These are phyloP conservation scores for Omphaloscelis lunosa DNA, from an alignment of 2,888 invertebrate species.

Conservation along the genomic window DNA sequence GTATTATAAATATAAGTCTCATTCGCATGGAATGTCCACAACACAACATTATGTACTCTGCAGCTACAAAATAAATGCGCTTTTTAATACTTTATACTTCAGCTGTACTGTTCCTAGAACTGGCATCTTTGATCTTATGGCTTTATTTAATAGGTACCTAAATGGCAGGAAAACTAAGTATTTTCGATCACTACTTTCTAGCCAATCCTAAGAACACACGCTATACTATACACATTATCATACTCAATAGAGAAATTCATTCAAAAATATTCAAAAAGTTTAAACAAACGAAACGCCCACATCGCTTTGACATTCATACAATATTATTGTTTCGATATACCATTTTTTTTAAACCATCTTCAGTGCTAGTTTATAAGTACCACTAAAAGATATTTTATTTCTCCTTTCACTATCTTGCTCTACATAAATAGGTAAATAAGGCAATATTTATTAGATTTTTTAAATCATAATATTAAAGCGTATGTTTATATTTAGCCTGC, in stretches of 20 bases:
- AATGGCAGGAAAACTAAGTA: slow-evolving; percentile 33
- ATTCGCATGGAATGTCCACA: slow-evolving; percentile 64
- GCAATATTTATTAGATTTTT: slow-evolving; percentile 55
- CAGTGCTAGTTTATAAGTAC: neutral
- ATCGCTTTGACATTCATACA: slow-evolving; percentile 40
- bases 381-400: neutral
- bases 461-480: slow-evolving; percentile 51
- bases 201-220: slow-evolving; percentile 7
- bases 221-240: slow-evolving; percentile 25
- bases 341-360: neutral
- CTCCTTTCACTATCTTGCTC: slow-evolving; percentile 9
- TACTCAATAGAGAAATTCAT: slow-evolving; percentile 50
- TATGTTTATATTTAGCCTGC: slow-evolving; percentile 58
- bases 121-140: slow-evolving; percentile 22
- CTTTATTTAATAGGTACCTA: slow-evolving; percentile 8
- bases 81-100: slow-evolving; percentile 14
- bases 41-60: slow-evolving; percentile 34
- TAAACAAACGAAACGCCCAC: slow-evolving; percentile 28
- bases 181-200: neutral
- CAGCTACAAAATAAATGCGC: slow-evolving; percentile 32
- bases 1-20: slow-evolving; percentile 41
- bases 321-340: neutral
- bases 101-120: slow-evolving; percentile 18
- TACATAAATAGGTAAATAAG: slow-evolving; percentile 39
- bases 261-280: slow-evolving; percentile 55